phyloP scores from a whole-genome alignment of 2,888 invertebrate species.

The Chloromyia formosa region DNA sequence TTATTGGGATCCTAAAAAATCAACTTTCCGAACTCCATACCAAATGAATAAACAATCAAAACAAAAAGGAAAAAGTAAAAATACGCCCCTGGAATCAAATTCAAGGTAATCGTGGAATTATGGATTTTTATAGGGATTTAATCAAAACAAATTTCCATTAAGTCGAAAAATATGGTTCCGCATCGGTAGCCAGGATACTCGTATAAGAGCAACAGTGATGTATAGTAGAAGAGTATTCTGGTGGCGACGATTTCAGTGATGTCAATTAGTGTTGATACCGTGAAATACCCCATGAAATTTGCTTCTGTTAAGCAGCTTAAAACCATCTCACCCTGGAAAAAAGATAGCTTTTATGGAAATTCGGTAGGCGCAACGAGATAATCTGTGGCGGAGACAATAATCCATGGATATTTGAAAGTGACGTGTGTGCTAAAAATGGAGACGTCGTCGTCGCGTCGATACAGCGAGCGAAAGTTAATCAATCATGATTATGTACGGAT shows the following conservation, averaged over 20 bases:
- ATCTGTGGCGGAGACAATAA: slow-evolving; percentile 27
- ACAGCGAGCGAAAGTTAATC: slow-evolving; percentile 31
- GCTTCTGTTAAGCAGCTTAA: slow-evolving; percentile 37
- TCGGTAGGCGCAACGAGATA: slow-evolving; percentile 1
- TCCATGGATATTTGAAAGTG: slow-evolving; percentile 17
- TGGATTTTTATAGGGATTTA: slow-evolving; percentile 31
- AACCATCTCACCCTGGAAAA: slow-evolving; percentile 4
- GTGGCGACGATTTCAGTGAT: neutral
- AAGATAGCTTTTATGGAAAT: slow-evolving; percentile 24
- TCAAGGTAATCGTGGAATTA: slow-evolving; percentile 34
- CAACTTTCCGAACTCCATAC: too few species aligned
- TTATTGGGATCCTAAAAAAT: too few species aligned
- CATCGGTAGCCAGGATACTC: neutral
- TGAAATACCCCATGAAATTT: slow-evolving; percentile 28
- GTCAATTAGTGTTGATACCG: neutral
- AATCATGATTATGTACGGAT: slow-evolving; percentile 32
- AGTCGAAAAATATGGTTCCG: slow-evolving; percentile 7
- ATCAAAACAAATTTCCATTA: slow-evolving; percentile 38
- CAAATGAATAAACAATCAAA: too few species aligned
- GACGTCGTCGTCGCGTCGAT: slow-evolving; percentile 27
- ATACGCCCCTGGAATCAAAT: neutral
- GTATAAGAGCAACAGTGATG: neutral
- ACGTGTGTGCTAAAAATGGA: slow-evolving; percentile 17
- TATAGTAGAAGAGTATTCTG: neutral
- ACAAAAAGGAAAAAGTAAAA: too few species aligned